Base-by-base conservation (phyloP, 2,888 invertebrate species). In the Hypsopygia costalis region DNA sequence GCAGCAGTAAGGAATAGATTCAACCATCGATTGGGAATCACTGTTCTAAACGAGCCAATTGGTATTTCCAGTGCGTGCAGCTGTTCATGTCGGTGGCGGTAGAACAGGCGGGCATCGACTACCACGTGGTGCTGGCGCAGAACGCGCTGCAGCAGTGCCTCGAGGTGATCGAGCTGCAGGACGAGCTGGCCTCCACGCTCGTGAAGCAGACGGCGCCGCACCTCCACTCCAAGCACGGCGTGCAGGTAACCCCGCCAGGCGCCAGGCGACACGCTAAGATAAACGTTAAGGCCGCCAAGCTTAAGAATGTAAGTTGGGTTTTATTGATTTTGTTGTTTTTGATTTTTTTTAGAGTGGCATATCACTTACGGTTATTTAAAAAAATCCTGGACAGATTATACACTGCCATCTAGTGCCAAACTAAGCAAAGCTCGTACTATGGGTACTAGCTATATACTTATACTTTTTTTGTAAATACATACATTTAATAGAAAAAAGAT, bases 41-140 rank as follows among this genome's bases (percentile, higher is more conserved):
- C n/a, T n/a, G n/a, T n/a, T n/a, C n/a, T n/a, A n/a, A n/a, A n/a
- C n/a, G n/a, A n/a, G n/a, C n/a, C n/a, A n/a, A n/a, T n/a, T n/a
- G n/a, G n/a, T n/a, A n/a, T n/a, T 16, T 16, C 35, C 89, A 97
- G 96, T 97, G 97, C 78, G 95, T 97, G 55, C 97, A 98, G 73
- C 91, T 98, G 52, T 99, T 98, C 89, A 97, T 97, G 93, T 97
- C 97, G 1, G 98, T 98, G 50, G 94, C 96, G 32, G 95, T 99
- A 56, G 98, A 98, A 83, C 96, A 96, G 68, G 95, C 97, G 40
- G 97, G 97, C 69, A 96, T 98, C 61, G 98, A 99, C 89, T 98
- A 98, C 87, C 98, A 99, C 86, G 98, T 99, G 65, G 97, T 97
- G 45, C 90, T 99, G 46, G 98, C 98, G 9, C 98, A 98, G 91